These are phyloP conservation scores for Mesoligia furuncula DNA, from an alignment of 2,888 invertebrate genomes.

Conservation along the genomic window DNA sequence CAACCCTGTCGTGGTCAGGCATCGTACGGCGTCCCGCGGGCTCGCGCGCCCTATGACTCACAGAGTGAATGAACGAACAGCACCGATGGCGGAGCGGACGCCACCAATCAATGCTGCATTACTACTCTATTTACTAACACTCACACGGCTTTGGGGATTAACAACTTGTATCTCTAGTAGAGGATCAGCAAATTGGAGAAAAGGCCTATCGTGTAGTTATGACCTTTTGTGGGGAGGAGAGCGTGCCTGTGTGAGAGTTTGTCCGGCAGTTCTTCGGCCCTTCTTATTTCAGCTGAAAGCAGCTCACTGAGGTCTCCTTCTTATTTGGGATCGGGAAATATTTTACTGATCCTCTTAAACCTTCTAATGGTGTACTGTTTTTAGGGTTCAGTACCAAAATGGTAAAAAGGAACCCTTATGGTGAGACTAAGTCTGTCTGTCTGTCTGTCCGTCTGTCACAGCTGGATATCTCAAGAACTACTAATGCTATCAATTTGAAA, in stretches of 20 bases:
- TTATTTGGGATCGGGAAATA: neutral
- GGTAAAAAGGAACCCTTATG: no score
- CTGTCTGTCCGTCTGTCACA: no score
- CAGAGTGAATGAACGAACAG: slow-evolving; percentile 63
- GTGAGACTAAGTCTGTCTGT: no score
- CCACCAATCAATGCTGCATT: slow-evolving; percentile 65
- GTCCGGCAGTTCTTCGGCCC: neutral
- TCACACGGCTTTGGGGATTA: slow-evolving; percentile 48
- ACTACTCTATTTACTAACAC: slow-evolving; percentile 68
- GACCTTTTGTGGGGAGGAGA: neutral
- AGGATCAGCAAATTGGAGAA: neutral
- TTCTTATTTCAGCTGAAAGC: neutral
- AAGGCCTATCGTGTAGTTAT: neutral
- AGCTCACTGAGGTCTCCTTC: neutral
- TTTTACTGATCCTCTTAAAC: neutral
- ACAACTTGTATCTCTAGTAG: slow-evolving; percentile 21
- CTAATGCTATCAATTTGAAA: no score
- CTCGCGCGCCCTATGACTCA: slow-evolving; percentile 57
- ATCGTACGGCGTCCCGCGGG: slow-evolving; percentile 63
- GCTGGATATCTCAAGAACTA: no score
- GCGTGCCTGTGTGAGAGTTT: neutral
- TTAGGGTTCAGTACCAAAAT: no score
- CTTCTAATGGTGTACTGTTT: neutral
- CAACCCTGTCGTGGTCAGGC: slow-evolving; percentile 48
- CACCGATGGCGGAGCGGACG: slow-evolving; percentile 45